Conservation (phyloP, 2,888 invertebrate species). For the Drosophila peninsularis region DNA sequence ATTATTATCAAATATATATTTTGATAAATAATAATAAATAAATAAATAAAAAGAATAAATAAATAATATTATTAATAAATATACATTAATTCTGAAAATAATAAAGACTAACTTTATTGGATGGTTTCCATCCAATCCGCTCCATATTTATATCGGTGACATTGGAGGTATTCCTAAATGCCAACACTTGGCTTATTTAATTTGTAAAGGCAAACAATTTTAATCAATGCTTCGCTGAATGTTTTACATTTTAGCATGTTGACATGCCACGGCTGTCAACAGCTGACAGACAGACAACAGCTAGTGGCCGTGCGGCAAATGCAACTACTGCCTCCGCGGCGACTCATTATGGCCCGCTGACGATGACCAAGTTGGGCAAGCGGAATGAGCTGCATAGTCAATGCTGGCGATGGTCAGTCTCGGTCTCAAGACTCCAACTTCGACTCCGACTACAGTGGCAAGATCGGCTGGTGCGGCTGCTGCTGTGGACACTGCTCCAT, state of each 20-base stretch:
- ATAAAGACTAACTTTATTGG: too few species aligned
- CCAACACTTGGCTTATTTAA: constrained; percentile 12
- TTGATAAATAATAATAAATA: too few species aligned
- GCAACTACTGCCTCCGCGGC: constrained; percentile 19
- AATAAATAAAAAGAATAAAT: too few species aligned
- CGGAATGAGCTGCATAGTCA: constrained; percentile 74
- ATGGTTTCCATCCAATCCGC: too few species aligned
- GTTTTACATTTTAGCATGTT: constrained; percentile 77
- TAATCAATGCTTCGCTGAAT: constrained; percentile 71
- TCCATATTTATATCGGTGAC: too few species aligned
- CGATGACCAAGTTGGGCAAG: constrained; percentile 78
- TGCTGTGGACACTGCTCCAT: constrained; percentile 24
- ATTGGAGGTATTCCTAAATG: constrained; percentile 2
- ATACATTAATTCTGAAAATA: neutral
- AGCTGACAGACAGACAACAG: constrained; percentile 63
- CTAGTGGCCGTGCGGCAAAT: constrained; percentile 2
- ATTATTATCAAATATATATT: too few species aligned
- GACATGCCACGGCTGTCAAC: constrained; percentile 80
- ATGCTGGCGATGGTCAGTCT: constrained; percentile 50
- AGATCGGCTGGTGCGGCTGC: constrained; percentile 18
- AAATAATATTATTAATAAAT: too few species aligned
- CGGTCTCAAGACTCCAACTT: constrained; percentile 11
- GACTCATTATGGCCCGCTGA: constrained; percentile 75
- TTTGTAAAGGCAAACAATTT: constrained; percentile 60
- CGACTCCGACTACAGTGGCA: constrained; percentile 7